Evolutionary conservation across 1,140 invertebrate species (phyloP).

Genomic region (Drosophila leontia): DNA sequence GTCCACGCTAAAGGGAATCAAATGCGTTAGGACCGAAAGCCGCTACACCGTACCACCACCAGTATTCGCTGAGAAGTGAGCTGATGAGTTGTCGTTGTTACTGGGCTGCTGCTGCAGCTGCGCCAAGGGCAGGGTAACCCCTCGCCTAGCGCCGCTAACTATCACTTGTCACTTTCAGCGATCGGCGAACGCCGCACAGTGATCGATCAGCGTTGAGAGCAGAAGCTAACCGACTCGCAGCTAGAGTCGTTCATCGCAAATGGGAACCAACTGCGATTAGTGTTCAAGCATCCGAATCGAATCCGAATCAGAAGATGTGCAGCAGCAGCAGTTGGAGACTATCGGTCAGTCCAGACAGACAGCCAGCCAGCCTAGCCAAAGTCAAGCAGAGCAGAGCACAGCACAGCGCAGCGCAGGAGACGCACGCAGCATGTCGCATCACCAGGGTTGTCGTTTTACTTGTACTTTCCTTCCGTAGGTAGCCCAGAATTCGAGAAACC

Average conservation of each 20-base stretch:
- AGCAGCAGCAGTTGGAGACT: slow-evolving; percentile 35
- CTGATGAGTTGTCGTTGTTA: slow-evolving; percentile 82
- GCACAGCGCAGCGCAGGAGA: slow-evolving; percentile 7
- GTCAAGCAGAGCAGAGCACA: background rate
- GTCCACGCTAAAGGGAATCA: slow-evolving; percentile 82
- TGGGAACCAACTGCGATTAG: slow-evolving; percentile 75
- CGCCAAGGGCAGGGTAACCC: slow-evolving; percentile 47
- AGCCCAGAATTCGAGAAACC: slow-evolving; percentile 43
- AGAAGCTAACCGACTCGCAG: slow-evolving; percentile 42
- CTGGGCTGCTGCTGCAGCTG: slow-evolving; percentile 79
- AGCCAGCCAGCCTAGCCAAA: slow-evolving; percentile 10
- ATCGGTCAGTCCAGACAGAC: slow-evolving; percentile 25
- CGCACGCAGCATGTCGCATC: slow-evolving; percentile 7
- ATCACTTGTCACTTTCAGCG: slow-evolving; percentile 39
- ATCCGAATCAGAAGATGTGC: slow-evolving; percentile 36
- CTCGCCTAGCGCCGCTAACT: slow-evolving; percentile 48
- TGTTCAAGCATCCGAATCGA: slow-evolving; percentile 64
- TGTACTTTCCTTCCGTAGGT: slow-evolving; percentile 51
- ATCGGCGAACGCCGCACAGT: slow-evolving; percentile 21
- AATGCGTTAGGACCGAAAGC: slow-evolving; percentile 81
- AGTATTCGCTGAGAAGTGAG: slow-evolving; percentile 71
- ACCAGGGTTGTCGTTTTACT: slow-evolving; percentile 49
- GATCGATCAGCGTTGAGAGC: slow-evolving; percentile 28
- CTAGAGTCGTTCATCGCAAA: slow-evolving; percentile 66
- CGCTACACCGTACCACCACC: slow-evolving; percentile 79